phyloP scores from a whole-genome alignment of 2,888 invertebrate species.

The Drosophila borborema region DNA sequence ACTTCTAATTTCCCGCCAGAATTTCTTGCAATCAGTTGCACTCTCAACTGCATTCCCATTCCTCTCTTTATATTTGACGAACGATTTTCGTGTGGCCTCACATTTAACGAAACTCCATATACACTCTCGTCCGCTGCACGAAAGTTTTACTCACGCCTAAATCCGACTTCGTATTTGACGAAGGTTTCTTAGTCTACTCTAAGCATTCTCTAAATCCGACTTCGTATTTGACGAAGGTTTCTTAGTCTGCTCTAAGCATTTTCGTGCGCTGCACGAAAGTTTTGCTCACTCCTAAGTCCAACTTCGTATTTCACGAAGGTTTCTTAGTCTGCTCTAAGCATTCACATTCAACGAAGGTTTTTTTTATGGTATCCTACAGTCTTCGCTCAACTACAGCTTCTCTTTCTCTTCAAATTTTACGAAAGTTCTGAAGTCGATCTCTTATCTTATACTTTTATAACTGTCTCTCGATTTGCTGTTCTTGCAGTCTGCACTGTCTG shows the following conservation, averaged over 20 bases:
- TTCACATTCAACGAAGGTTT: neutral
- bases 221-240: no score
- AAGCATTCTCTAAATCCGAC: neutral
- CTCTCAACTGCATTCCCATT: neutral
- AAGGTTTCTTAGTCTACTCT: neutral
- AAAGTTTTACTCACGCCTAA: no score
- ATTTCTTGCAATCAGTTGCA: no score
- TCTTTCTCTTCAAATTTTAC: neutral
- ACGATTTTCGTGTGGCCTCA: neutral
- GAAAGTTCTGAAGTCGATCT: no score
- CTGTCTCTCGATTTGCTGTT: no score
- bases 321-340: neutral
- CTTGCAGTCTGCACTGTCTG: neutral
- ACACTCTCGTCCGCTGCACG: neutral
- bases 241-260: neutral
- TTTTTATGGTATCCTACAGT: neutral
- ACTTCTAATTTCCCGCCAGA: no score
- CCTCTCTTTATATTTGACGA: neutral
- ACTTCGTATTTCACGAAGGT: neutral
- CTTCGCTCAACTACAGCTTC: no score
- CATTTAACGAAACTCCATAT: neutral
- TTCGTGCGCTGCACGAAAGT: no score
- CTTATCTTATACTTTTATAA: no score
- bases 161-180: no score
- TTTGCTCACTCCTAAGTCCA: neutral